These are phyloP conservation scores for Hylia prasina DNA, from an alignment of 2,113 vertebrate species.

Conservation along the genomic window DNA sequence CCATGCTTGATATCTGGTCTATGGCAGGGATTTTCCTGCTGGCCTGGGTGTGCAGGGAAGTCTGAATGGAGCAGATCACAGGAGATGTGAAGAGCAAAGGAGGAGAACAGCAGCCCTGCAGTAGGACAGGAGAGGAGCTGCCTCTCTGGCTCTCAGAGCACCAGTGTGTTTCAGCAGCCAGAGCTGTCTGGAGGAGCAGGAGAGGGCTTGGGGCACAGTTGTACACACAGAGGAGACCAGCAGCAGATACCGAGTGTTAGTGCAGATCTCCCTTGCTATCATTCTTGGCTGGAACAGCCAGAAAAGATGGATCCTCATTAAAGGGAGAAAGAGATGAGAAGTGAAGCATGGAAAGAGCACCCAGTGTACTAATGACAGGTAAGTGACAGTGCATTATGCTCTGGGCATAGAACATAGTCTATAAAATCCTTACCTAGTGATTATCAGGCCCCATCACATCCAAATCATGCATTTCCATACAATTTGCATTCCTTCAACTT, in stretches of 20 bases:
- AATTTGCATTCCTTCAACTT: not conserved
- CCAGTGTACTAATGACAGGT: accelerated
- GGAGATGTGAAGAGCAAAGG: not conserved
- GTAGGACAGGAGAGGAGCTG: not conserved
- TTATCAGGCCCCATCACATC: not conserved
- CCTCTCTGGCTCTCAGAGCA: not conserved
- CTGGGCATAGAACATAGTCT: not conserved
- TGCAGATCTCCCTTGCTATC: not conserved
- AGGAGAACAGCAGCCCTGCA: not conserved
- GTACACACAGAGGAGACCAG: not conserved
- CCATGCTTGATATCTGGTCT: not conserved
- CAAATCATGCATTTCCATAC: not conserved
- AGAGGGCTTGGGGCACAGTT: accelerated
- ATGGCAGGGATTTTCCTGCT: not conserved
- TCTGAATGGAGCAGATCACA: not conserved
- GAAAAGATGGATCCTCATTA: not conserved
- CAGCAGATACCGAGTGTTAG: accelerated
- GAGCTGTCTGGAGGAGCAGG: not conserved
- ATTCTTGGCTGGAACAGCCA: not conserved
- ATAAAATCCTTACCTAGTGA: not conserved
- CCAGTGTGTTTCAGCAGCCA: not conserved
- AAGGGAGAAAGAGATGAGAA: not conserved
- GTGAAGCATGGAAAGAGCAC: not conserved
- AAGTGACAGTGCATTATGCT: not conserved
- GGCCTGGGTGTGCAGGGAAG: not conserved